Evolutionary conservation across 2,797 vertebrate species (phyloP), one percentile per base, ranked within the genome.

Genomic region (Scomberomorus guttatus): DNA sequence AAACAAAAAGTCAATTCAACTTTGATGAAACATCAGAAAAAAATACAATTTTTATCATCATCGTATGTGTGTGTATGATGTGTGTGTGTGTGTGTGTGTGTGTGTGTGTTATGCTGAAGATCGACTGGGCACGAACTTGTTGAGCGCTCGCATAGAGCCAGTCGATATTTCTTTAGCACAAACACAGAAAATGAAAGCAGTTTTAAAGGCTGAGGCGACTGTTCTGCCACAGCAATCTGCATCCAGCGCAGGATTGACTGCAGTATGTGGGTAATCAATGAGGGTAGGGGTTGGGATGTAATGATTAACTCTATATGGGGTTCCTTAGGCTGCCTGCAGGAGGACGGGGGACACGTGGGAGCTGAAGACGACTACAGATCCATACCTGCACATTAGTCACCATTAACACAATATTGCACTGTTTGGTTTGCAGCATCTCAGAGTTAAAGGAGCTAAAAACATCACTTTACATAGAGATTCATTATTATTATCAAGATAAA

Each of bases 261-360:
- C 84, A 85, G 74, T 81, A 54, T 89, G 87, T 89, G 88, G 84
- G 71, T 79, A 91, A 94, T 95, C 94, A 93, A 95, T 95, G 93
- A 91, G 87, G 92, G 83, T 89, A 88, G 90, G 87, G 90, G 89
- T 88, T 86, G 83, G 90, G 90, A 91, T 91, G 88, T 92, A 93
- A 93, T 94, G 87, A 94, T 93, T 93, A 93, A 94, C 91, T 95
- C 92, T 88, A 78, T 83, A 73, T 80, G 79, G 84, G 92, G 89
- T 90, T 93, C 86, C 91, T 93, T 89, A 91, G 82, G 72, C 87
- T 72, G 87, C 75, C 79, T 72, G 65, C 25, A 74, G 72, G 80
- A 87, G 58, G 81, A 83, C 83, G 60, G 81, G 78, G 73, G 70
- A 68, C 77, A 80, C 42, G 37, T 39, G 46, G 78, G 60, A 64